phyloP scores from a whole-genome alignment of 2,888 invertebrate genomes.

The Hecatera dysodea region DNA sequence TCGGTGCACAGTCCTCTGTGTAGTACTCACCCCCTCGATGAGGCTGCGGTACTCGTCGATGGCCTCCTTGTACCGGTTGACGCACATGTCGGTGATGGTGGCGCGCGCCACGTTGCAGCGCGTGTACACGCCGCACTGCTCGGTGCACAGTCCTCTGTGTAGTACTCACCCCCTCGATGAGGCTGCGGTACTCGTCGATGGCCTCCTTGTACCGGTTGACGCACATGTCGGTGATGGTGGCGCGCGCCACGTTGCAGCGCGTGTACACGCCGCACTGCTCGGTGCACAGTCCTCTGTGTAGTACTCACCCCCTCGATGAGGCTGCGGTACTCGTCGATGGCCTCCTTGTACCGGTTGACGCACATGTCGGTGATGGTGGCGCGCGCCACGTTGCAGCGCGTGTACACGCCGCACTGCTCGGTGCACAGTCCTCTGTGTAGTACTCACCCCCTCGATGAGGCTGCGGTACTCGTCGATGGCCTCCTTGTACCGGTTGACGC shows the following conservation, averaged over 20 bases:
- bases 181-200: slow-evolving; percentile 93
- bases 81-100: slow-evolving; percentile 97
- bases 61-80: slow-evolving; percentile 94
- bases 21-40: slow-evolving; percentile 89
- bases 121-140: slow-evolving; percentile 96
- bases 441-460: slow-evolving; percentile 90
- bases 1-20: background rate
- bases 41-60: slow-evolving; percentile 96
- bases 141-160: slow-evolving; percentile 92
- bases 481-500: slow-evolving; percentile 94
- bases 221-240: slow-evolving; percentile 97
- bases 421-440: slow-evolving; percentile 92
- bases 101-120: slow-evolving; percentile 97
- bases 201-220: slow-evolving; percentile 94
- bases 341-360: slow-evolving; percentile 94
- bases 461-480: slow-evolving; percentile 94
- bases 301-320: slow-evolving; percentile 91
- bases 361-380: slow-evolving; percentile 98
- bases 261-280: slow-evolving; percentile 2
- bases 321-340: slow-evolving; percentile 96
- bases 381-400: slow-evolving; percentile 97
- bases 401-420: slow-evolving; percentile 96
- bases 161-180: slow-evolving; percentile 90
- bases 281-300: background rate
- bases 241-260: slow-evolving; percentile 93